These are phyloP conservation scores for Scaptomyza graminum DNA, from an alignment of 1,140 invertebrate species.

Conservation along the genomic window DNA sequence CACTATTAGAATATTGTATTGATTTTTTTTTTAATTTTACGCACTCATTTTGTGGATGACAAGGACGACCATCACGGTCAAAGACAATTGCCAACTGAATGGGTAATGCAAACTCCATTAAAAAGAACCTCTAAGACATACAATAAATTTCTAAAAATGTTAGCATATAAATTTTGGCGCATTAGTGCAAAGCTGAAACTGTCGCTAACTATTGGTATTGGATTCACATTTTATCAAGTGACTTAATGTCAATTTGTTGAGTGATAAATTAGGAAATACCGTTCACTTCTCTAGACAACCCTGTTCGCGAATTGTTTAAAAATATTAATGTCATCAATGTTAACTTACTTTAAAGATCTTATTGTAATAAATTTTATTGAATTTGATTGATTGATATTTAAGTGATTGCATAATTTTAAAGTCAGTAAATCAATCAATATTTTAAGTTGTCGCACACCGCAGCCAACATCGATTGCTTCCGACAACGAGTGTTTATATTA, in stretches of 20 bases:
- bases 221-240: conserved; percentile 48
- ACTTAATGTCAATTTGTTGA: conserved; percentile 48
- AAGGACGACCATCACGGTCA: neutral
- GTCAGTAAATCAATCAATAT: too few species aligned
- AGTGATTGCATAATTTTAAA: too few species aligned
- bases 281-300: neutral
- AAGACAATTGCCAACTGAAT: conserved; percentile 37
- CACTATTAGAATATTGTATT: neutral
- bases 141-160: conserved; percentile 2
- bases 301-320: conserved; percentile 24
- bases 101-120: conserved; percentile 20
- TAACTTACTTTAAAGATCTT: neutral
- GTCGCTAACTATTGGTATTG: conserved; percentile 53
- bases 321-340: conserved; percentile 8
- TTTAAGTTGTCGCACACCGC: too few species aligned
- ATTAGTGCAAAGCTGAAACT: conserved; percentile 46
- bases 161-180: conserved; percentile 54
- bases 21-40: conserved; percentile 7
- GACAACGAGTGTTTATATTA: too few species aligned
- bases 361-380: too few species aligned
- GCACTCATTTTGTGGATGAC: conserved; percentile 36
- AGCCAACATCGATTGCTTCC: too few species aligned
- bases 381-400: too few species aligned
- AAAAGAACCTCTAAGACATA: conserved; percentile 18
- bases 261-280: conserved; percentile 46